Conservation (phyloP, 2,113 vertebrate species). For the Bubo blakistoni region DNA sequence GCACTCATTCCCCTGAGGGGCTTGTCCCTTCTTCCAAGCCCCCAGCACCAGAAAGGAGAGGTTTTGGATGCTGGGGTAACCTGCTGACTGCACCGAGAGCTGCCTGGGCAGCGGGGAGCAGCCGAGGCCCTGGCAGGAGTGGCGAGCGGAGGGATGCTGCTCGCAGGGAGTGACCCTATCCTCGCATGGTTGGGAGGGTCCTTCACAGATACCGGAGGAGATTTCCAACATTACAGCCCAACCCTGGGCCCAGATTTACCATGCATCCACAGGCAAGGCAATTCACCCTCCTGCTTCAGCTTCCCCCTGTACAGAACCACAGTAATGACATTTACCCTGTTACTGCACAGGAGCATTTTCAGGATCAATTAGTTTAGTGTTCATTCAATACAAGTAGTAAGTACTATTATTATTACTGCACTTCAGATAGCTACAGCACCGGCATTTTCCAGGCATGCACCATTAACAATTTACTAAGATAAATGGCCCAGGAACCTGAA, state of each 20-base stretch:
- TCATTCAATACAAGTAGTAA: constrained; percentile 20
- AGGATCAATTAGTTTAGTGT: constrained; percentile 29
- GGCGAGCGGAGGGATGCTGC: neutral
- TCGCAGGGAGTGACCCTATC: neutral
- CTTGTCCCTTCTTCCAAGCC: neutral
- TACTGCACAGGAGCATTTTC: neutral
- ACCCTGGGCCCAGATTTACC: neutral
- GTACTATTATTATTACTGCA: constrained; percentile 38
- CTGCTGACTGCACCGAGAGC: neutral
- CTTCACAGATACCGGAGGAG: neutral
- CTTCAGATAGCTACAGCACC: neutral
- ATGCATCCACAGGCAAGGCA: neutral
- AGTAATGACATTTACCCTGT: neutral
- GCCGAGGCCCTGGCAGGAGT: accelerated
- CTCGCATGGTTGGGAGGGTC: accelerated
- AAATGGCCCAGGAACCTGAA: constrained; percentile 19
- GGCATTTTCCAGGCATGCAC: constrained; percentile 14
- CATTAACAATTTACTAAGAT: constrained; percentile 47
- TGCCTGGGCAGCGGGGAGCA: neutral
- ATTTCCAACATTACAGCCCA: neutral
- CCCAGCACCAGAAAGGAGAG: neutral
- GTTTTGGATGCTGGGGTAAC: neutral
- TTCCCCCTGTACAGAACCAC: neutral
- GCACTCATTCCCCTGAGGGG: neutral
- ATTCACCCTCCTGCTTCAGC: neutral